Base-by-base conservation (phyloP, 2,888 invertebrate genomes). In the Amorpha juglandis region DNA sequence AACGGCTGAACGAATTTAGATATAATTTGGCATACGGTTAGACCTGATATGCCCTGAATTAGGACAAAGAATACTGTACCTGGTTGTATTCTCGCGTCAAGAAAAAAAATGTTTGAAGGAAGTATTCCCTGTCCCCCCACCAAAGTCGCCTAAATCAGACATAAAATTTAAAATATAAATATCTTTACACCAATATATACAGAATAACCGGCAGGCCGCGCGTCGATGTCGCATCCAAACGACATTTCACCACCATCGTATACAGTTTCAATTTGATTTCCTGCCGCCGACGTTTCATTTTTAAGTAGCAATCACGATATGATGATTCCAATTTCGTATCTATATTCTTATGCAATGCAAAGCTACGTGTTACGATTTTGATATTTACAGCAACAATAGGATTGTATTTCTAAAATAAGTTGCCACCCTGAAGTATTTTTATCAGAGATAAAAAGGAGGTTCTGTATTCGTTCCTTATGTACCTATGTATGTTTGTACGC, bases 271-370 rank as follows among this genome's bases (percentile, higher is more conserved):
- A 89, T 88, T 89, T 83, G 87, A 88, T 89, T 89, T 87, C 84
- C 81, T 80, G 77, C 81, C 74, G 76, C 74, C 77, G 74, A 76
- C 78, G 81, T 88, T 87, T 74, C 86, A 87, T 88, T 88, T 89
- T 89, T 89, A 89, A 90, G 83, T 88, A 89, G 89, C 89, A 90
- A 89, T 90, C 86, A 84, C 80, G 78, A 83, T 74, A 79, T 78
- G 62, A 78, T 79, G 81, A 89, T 88, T 87, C 82, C 82, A 77
- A 78, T 82, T 78, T 77, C 74, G 66, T 68, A 45, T 63, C 52
- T 50, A 63, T 63, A 51, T 63, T 63, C 63, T 38, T 55, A 55
- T 58, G 58, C 42, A 47, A 47, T 8, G 53, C 19, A 64, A 55
- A 33, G 16, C 33, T 33, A 64, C 14, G 16, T 64, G 53, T 47